Conservation (phyloP, 2,113 vertebrate species). For the Cacatua alba region DNA sequence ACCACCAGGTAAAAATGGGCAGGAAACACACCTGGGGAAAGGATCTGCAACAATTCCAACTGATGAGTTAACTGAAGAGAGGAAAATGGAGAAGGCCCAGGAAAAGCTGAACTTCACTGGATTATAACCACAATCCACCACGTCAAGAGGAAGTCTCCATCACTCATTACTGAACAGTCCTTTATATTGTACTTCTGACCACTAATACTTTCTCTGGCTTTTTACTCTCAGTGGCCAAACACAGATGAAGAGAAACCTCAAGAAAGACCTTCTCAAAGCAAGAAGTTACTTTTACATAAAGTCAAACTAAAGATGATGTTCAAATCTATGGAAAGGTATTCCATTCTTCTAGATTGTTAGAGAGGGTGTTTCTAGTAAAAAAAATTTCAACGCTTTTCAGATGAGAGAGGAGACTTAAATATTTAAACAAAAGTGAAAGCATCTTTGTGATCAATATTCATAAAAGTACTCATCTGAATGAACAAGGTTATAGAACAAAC, state of each 20-base stretch:
- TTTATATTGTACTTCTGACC: background rate
- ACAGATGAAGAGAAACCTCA: background rate
- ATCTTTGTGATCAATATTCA: background rate
- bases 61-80: background rate
- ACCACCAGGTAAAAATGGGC: background rate
- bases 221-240: background rate
- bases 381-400: background rate
- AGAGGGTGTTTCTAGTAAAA: background rate
- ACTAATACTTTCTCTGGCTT: background rate
- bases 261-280: background rate
- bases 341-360: background rate
- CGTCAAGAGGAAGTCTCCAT: background rate
- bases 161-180: background rate
- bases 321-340: background rate
- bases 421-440: background rate
- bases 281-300: background rate
- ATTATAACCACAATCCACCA: background rate
- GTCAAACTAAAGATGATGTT: background rate
- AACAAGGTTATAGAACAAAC: background rate
- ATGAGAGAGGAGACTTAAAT: background rate
- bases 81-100: background rate
- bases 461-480: background rate
- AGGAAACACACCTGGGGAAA: background rate
- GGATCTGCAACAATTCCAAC: background rate
- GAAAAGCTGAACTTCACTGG: background rate